These are phyloP conservation scores for Microtus montanus DNA, from an alignment of 2,113 vertebrate species.

Conservation along the genomic window DNA sequence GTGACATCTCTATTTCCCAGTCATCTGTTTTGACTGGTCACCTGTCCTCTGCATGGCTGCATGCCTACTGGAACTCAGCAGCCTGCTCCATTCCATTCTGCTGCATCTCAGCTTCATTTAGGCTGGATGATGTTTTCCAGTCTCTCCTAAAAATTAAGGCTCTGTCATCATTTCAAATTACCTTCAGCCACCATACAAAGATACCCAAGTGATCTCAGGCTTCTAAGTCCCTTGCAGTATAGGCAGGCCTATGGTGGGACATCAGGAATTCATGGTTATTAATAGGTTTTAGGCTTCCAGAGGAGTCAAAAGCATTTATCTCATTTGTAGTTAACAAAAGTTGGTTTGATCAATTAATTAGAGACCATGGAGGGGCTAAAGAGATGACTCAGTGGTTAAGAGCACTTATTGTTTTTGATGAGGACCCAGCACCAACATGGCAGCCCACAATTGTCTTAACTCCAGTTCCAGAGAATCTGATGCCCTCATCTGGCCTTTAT, in stretches of 20 bases:
- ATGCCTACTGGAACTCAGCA: neutral
- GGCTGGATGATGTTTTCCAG: neutral
- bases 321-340: neutral
- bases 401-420: neutral
- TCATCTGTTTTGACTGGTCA: constrained; percentile 13
- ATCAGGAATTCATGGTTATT: neutral
- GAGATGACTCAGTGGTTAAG: neutral
- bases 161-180: neutral
- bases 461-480: neutral
- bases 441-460: neutral
- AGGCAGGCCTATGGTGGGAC: neutral
- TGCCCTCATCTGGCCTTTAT: neutral
- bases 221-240: constrained; percentile 19
- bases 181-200: neutral
- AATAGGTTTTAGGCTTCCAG: constrained; percentile 14
- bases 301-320: constrained; percentile 33
- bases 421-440: neutral
- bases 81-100: neutral
- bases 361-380: neutral
- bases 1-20: neutral
- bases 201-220: neutral
- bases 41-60: neutral
- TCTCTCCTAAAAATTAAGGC: neutral
- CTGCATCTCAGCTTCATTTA: neutral
- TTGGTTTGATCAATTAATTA: constrained; percentile 53